Percentiles rank a stretch among this genome's conserved stretches.
phyloP scores from a whole-genome alignment of 2,888 invertebrate species.

The Clepsis dumicolana region DNA sequence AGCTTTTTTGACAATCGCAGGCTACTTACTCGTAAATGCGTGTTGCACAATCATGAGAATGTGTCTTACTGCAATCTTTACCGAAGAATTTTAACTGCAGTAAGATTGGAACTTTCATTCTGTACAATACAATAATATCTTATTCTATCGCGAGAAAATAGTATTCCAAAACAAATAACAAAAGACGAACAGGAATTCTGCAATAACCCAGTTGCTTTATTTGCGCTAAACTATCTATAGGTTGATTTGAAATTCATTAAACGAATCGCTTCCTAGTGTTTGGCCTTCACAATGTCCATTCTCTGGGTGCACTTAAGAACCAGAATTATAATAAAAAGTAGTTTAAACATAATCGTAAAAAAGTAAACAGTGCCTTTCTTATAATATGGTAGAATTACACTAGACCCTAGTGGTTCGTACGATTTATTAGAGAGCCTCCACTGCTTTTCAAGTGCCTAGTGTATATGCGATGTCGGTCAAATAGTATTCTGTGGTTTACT shows the following conservation, averaged over 20 bases:
- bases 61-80: background rate
- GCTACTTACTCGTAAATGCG: too few species aligned
- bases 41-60: too few species aligned
- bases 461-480: too few species aligned
- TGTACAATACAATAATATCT: background rate
- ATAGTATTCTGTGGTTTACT: too few species aligned
- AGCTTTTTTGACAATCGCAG: too few species aligned
- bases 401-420: background rate
- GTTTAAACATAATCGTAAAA: background rate
- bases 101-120: background rate
- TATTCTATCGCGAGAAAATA: background rate
- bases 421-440: background rate
- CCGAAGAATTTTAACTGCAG: background rate
- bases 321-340: background rate
- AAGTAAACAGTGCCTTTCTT: constrained; percentile 1
- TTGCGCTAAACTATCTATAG: background rate
- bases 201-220: constrained; percentile 3
- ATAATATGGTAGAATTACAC: background rate
- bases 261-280: constrained; percentile 8
- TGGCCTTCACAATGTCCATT: constrained; percentile 18
- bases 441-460: background rate
- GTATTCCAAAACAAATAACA: background rate
- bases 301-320: background rate
- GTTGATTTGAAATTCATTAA: constrained; percentile 14
- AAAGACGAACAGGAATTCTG: background rate